Conservation (phyloP, 53 echinoderm and acorn worm species). For the Hippasteria phrygiana region DNA sequence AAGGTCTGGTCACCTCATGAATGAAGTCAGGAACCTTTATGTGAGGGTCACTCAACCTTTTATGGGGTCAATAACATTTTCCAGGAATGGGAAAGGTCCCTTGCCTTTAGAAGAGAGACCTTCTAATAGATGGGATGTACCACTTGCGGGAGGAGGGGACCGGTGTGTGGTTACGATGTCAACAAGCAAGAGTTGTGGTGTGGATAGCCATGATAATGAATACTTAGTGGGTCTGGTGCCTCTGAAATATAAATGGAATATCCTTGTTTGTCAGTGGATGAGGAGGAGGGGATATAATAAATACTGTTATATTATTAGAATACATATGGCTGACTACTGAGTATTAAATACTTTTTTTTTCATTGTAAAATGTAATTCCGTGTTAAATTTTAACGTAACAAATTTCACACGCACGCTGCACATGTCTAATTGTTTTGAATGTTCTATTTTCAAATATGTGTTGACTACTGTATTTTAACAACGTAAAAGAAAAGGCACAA, state of each 20-base stretch:
- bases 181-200: not conserved
- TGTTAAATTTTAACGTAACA: no score
- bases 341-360: no score
- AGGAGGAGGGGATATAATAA: no score
- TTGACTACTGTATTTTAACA: no score
- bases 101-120: not conserved
- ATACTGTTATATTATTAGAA: no score
- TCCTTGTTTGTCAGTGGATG: no score
- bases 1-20: not conserved
- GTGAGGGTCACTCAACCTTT: constrained; percentile 35
- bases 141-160: not conserved
- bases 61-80: constrained; percentile 61
- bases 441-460: no score
- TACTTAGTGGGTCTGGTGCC: not conserved
- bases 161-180: not conserved
- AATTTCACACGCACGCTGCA: no score
- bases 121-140: not conserved
- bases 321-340: no score
- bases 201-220: not conserved
- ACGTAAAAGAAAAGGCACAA: no score
- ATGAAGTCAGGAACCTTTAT: constrained; percentile 57
- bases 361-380: no score
- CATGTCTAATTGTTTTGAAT: no score
- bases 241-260: not conserved
- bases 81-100: constrained; percentile 31